A percentile compares a stretch with the other conserved stretches of the same genome.
phyloP scores from a whole-genome alignment of 2,113 vertebrate species.

The Xyliphius kryptos region DNA sequence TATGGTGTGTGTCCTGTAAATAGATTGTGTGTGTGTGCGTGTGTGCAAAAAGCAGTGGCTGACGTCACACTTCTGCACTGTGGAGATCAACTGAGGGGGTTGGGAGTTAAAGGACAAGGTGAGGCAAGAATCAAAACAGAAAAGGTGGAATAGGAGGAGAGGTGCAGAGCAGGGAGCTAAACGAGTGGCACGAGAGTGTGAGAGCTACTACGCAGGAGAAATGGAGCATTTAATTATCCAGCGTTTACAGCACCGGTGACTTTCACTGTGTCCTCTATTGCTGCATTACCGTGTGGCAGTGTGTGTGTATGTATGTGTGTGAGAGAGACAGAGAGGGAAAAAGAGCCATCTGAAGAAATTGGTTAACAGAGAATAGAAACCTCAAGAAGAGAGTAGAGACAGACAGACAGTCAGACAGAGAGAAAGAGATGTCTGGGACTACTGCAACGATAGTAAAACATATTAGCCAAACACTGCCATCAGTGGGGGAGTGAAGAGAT shows the following conservation, averaged over 20 bases:
- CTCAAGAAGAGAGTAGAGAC: slow-evolving; percentile 47
- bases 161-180: not conserved
- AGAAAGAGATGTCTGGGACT: slow-evolving; percentile 10
- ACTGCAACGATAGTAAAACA: too few relatives aligned
- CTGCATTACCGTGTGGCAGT: slow-evolving; percentile 9
- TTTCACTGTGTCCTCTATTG: slow-evolving; percentile 19
- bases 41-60: too few relatives aligned
- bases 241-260: slow-evolving; percentile 12
- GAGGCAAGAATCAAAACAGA: too few relatives aligned
- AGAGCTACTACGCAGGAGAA: not conserved
- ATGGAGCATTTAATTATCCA: slow-evolving; percentile 9
- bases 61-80: too few relatives aligned
- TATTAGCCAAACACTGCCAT: too few relatives aligned
- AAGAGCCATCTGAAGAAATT: slow-evolving; percentile 9
- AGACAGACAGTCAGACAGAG: slow-evolving; percentile 35
- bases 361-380: slow-evolving; percentile 11
- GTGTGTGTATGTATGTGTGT: slow-evolving; percentile 16
- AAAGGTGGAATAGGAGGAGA: too few relatives aligned
- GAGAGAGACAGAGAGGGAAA: slow-evolving; percentile 6
- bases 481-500: not conserved
- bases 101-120: too few relatives aligned
- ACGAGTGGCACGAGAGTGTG: not conserved
- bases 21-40: too few relatives aligned
- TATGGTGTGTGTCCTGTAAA: too few relatives aligned
- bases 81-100: too few relatives aligned